Evolutionary conservation across 2,113 vertebrate species (phyloP).

Genomic region (Plectropomus leopardus): DNA sequence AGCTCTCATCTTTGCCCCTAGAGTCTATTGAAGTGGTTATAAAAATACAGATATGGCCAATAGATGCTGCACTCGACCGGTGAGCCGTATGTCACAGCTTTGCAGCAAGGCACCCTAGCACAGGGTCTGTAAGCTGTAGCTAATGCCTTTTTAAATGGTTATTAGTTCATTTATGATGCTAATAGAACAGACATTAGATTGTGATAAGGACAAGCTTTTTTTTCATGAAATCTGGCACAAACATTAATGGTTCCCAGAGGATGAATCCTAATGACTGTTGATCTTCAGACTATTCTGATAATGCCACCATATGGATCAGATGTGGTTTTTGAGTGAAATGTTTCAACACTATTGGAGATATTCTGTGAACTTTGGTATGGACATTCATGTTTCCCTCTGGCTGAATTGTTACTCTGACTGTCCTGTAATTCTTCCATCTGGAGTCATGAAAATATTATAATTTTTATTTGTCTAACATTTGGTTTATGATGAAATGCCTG

Average conservation of each 20-base stretch:
- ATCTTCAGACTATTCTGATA: not conserved
- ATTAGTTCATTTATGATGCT: not conserved
- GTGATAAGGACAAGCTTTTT: not conserved
- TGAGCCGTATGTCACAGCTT: not conserved
- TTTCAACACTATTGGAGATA: not conserved
- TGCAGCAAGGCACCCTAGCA: not conserved
- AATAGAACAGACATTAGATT: not conserved
- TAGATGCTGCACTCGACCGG: not conserved
- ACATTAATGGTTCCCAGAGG: not conserved
- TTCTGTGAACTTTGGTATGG: not conserved
- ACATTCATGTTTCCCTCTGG: not conserved
- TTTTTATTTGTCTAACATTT: not conserved
- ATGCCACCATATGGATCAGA: too few relatives aligned
- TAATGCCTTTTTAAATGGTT: not conserved
- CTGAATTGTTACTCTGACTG: not conserved
- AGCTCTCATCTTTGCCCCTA: not conserved
- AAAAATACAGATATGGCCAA: not conserved
- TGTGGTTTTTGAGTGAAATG: not conserved
- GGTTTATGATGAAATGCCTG: not conserved
- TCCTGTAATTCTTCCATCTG: too few relatives aligned
- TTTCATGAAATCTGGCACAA: not conserved
- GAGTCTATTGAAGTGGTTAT: conserved; percentile 13
- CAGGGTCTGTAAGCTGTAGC: not conserved
- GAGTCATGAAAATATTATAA: not conserved
- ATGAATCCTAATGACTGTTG: not conserved